A percentile compares a stretch with the other conserved stretches of the same genome.
phyloP scores from a whole-genome alignment of 2,888 invertebrate genomes.

The Andrena bicolor region DNA sequence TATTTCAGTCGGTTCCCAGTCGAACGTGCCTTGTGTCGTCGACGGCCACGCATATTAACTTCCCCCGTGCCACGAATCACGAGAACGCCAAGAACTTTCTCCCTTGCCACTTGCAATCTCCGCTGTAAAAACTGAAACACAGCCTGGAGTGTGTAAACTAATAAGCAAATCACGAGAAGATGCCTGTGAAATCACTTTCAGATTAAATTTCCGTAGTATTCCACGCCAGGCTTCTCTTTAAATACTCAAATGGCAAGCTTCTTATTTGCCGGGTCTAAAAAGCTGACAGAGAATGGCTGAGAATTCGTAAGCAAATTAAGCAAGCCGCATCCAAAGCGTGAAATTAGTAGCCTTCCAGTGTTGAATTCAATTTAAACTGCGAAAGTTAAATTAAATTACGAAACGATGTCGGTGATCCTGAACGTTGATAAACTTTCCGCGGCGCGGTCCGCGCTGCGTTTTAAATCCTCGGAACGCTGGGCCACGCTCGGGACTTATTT shows the following conservation, averaged over 20 bases:
- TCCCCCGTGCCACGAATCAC: constrained; percentile 27
- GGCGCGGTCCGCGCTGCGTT: background rate
- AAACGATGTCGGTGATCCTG: background rate
- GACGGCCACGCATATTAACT: constrained; percentile 37
- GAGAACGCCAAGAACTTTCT: constrained; percentile 22
- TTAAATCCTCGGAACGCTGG: background rate
- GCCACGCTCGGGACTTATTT: background rate
- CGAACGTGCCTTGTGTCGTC: constrained; percentile 24
- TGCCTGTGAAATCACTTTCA: too few relatives aligned
- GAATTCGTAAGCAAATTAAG: too few relatives aligned
- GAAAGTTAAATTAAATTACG: background rate
- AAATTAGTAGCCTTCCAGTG: too few relatives aligned
- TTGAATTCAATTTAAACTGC: too few relatives aligned
- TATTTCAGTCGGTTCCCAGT: constrained; percentile 28
- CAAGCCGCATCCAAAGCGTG: too few relatives aligned
- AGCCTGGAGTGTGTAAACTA: background rate
- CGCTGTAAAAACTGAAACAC: background rate
- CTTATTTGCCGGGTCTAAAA: too few relatives aligned
- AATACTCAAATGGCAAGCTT: too few relatives aligned
- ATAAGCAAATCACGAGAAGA: too few relatives aligned
- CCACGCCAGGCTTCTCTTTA: too few relatives aligned
- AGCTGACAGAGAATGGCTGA: too few relatives aligned
- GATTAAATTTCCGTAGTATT: too few relatives aligned
- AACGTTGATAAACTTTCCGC: background rate
- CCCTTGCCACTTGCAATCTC: background rate